A percentile compares a stretch with the other conserved stretches of the same genome.
phyloP scores from a whole-genome alignment of 2,888 invertebrate species.

The Oscheius sp. region DNA sequence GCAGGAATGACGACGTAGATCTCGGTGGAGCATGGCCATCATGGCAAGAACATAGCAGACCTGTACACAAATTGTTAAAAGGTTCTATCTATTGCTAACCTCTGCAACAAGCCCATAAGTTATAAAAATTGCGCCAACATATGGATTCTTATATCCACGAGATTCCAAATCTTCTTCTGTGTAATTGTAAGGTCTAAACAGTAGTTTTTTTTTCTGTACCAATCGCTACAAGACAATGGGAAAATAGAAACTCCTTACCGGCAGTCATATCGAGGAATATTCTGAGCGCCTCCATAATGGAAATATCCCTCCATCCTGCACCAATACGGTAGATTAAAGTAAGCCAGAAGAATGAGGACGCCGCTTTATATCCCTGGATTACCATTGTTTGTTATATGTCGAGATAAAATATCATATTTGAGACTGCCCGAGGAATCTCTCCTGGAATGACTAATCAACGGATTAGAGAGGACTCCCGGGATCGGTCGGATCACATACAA shows the following conservation, averaged over 20 bases:
- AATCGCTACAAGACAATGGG: not conserved
- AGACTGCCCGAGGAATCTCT: no score
- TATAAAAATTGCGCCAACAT: constrained; percentile 12
- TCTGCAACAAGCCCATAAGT: constrained; percentile 15
- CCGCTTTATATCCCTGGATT: no score
- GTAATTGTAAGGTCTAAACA: constrained; percentile 1
- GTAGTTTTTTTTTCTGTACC: not conserved
- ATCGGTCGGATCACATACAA: no score
- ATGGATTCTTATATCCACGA: constrained; percentile 1
- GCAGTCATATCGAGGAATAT: constrained; percentile 20
- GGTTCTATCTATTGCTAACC: constrained; percentile 3
- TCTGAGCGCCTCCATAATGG: constrained; percentile 15
- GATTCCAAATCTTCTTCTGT: not conserved
- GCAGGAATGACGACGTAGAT: constrained; percentile 15
- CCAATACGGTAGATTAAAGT: no score
- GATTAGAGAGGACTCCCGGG: no score
- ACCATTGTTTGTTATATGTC: no score
- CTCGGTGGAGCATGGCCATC: constrained; percentile 5
- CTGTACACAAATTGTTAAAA: no score
- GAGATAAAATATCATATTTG: no score
- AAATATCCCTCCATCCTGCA: constrained; percentile 23
- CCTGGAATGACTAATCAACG: no score
- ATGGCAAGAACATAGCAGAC: constrained; percentile 20
- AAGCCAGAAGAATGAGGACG: no score
- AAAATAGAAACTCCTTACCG: constrained; percentile 16